Evolutionary conservation across 1,140 invertebrate genomes (phyloP).

Genomic region (Drosophila navojoa): DNA sequence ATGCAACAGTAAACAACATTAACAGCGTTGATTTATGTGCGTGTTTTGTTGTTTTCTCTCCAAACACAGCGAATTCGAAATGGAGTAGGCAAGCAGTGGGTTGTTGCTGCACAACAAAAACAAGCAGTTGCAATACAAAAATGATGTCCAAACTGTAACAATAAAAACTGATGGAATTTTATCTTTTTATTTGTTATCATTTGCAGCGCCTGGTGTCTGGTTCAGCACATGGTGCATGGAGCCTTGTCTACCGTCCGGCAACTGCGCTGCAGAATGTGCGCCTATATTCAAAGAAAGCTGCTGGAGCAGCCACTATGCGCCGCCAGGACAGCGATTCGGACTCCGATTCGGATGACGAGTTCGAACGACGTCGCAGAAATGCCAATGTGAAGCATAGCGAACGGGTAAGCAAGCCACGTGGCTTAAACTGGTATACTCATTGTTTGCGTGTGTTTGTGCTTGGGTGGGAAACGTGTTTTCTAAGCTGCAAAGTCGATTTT

Average conservation of each 20-base stretch:
- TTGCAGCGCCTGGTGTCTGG: constrained; percentile 48
- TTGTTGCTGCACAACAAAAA: background rate
- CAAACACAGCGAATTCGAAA: constrained; percentile 4
- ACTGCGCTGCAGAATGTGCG: constrained; percentile 49
- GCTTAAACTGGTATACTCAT: constrained; percentile 24
- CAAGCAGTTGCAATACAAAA: constrained; percentile 22
- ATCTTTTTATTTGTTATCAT: background rate
- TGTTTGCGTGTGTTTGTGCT: background rate
- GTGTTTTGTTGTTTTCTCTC: constrained; percentile 12
- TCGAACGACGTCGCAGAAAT: constrained; percentile 81
- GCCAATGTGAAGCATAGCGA: constrained; percentile 84
- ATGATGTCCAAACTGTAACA: constrained; percentile 35
- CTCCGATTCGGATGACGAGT: constrained; percentile 86
- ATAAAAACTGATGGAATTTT: background rate
- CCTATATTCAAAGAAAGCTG: constrained; percentile 71
- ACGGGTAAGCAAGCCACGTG: constrained; percentile 84
- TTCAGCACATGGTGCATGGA: constrained; percentile 29
- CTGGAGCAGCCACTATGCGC: constrained; percentile 53
- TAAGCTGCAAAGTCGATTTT: constrained; percentile 12
- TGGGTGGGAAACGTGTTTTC: constrained; percentile 47
- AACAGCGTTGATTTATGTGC: constrained; percentile 30
- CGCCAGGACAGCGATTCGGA: constrained; percentile 85
- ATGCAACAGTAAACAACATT: constrained; percentile 43
- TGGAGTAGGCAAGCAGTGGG: constrained; percentile 39
- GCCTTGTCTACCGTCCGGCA: constrained; percentile 16